Conservation (phyloP, 1,140 invertebrate species). For the Choristoneura fumiferana region DNA sequence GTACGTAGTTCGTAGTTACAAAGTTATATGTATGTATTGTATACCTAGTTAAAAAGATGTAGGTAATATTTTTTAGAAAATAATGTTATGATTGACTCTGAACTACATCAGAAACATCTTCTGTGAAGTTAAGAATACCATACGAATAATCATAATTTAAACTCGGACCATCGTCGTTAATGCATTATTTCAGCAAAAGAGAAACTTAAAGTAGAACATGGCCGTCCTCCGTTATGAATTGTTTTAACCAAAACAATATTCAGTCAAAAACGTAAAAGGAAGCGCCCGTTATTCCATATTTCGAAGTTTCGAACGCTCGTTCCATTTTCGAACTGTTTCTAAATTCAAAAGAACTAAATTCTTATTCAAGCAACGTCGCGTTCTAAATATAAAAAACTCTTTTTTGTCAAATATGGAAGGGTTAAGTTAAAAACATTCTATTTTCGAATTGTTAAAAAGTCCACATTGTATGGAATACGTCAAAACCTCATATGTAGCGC, state of each 20-base stretch:
- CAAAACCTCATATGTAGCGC: conserved; percentile 59
- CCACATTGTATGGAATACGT: conserved; percentile 77
- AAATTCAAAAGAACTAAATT: conserved; percentile 73
- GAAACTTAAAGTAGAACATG: conserved; percentile 3
- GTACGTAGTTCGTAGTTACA: no score
- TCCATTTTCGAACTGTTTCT: conserved; percentile 67
- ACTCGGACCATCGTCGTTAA: no score
- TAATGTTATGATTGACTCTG: no score
- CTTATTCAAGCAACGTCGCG: conserved; percentile 66
- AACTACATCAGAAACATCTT: no score
- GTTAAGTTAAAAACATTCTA: conserved; percentile 78
- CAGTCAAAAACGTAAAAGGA: conserved; percentile 18
- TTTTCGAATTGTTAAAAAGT: conserved; percentile 77
- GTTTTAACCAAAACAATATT: conserved; percentile 16
- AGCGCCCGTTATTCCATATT: conserved; percentile 50
- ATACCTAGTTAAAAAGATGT: no score
- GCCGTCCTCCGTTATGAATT: conserved; percentile 2
- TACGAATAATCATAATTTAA: no score
- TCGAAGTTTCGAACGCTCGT: conserved; percentile 46
- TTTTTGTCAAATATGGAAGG: conserved; percentile 78
- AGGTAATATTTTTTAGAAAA: no score
- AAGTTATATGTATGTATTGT: no score
- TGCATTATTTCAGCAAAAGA: conserved; percentile 18
- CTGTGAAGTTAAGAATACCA: no score
- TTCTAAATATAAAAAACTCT: conserved; percentile 77